A percentile compares a stretch with the other conserved stretches of the same genome.
Evolutionary conservation across 2,797 vertebrate genomes (phyloP).

Genomic region (Xenentodon cancila): DNA sequence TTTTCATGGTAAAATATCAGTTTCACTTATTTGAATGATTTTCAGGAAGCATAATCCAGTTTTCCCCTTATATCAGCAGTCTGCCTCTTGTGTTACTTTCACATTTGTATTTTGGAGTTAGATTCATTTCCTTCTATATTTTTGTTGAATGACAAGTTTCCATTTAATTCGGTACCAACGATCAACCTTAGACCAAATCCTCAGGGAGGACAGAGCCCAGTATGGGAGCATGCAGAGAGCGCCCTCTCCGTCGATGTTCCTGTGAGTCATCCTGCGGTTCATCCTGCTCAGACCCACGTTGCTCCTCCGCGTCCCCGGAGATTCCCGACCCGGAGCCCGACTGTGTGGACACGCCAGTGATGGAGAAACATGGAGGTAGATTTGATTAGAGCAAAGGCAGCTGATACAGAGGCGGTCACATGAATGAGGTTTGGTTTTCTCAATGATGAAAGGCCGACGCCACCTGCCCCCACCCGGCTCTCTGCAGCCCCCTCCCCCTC

Average conservation of each 20-base stretch:
- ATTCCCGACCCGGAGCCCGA: slow-evolving; percentile 65
- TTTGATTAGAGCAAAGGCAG: slow-evolving; percentile 37
- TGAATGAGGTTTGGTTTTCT: slow-evolving; percentile 25
- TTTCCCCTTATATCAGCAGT: no score
- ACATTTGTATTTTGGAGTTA: no score
- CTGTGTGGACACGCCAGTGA: slow-evolving; percentile 1
- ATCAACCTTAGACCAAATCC: no score
- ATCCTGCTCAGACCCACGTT: slow-evolving; percentile 23
- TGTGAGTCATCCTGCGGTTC: slow-evolving; percentile 41
- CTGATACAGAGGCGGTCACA: background rate
- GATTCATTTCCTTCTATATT: no score
- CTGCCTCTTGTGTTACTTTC: no score
- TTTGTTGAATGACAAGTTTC: no score
- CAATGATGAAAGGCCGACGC: slow-evolving; percentile 44
- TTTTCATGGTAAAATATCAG: no score
- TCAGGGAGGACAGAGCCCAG: background rate
- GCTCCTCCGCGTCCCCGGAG: slow-evolving; percentile 35
- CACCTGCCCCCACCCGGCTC: slow-evolving; percentile 2
- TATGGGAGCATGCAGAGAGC: slow-evolving; percentile 10
- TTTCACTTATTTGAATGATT: no score
- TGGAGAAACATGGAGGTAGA: slow-evolving; percentile 16
- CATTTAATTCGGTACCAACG: no score
- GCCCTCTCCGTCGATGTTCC: slow-evolving; percentile 10
- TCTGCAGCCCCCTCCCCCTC: slow-evolving; percentile 4
- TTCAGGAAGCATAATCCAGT: no score